Evolutionary conservation across 2,113 vertebrate species (phyloP).

Genomic region (Illadopsis cleaveri): DNA sequence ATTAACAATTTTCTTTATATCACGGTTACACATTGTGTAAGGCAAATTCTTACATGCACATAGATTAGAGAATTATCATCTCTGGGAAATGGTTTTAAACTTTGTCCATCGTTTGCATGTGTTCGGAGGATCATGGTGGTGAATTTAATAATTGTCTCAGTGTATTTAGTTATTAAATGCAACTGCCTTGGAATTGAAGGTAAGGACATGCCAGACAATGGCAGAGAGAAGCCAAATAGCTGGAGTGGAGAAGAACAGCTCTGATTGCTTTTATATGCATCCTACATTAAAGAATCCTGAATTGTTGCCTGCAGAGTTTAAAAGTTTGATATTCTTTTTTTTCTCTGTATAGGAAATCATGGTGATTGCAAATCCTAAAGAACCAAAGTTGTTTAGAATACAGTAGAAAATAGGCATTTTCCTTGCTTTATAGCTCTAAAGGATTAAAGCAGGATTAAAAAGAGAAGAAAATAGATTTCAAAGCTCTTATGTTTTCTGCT

Average conservation of each 20-base stretch:
- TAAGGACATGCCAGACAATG: not conserved
- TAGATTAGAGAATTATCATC: not conserved
- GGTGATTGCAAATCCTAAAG: conserved; percentile 57
- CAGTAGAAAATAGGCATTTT: conserved; percentile 42
- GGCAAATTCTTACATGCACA: not conserved
- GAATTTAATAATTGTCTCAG: conserved; percentile 24
- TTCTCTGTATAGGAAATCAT: not conserved
- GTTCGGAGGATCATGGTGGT: not conserved
- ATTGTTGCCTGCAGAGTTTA: conserved; percentile 23
- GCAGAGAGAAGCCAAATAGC: not conserved
- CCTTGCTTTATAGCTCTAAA: conserved; percentile 44
- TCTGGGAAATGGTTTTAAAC: not conserved
- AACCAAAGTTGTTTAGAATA: conserved; percentile 51
- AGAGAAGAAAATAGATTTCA: conserved; percentile 62
- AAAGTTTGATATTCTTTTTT: conserved; percentile 42
- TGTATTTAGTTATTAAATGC: conserved; percentile 7
- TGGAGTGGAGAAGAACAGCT: not conserved
- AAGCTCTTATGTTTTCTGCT: conserved; percentile 38
- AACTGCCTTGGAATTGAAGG: not conserved
- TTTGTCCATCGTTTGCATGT: not conserved
- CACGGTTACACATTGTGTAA: not conserved
- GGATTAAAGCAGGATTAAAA: conserved; percentile 67
- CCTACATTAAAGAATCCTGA: conserved; percentile 3
- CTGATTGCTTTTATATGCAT: conserved; percentile 36
- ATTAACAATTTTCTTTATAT: not conserved